phyloP scores from a whole-genome alignment of 2,113 vertebrate genomes.

The Callithrix jacchus region DNA sequence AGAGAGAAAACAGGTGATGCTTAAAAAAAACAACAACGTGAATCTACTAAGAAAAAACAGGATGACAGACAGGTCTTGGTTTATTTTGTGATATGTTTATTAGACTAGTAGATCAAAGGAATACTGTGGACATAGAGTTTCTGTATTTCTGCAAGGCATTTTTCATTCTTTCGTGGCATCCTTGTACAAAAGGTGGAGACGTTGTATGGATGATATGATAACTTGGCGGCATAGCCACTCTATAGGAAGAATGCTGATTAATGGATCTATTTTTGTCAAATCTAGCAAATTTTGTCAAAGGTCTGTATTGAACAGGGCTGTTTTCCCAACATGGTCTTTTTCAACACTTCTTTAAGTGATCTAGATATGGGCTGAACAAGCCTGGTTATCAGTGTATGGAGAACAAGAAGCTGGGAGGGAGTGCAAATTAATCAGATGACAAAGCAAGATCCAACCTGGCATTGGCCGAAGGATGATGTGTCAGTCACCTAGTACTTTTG shows the following conservation, averaged over 20 bases:
- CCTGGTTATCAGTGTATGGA: not conserved
- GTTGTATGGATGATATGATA: constrained; percentile 1
- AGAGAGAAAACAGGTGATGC: not conserved
- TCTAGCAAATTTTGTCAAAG: constrained; percentile 26
- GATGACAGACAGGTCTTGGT: not conserved
- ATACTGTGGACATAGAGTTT: not conserved
- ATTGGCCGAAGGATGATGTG: not conserved
- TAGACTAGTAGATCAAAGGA: constrained; percentile 37
- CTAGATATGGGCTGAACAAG: not conserved
- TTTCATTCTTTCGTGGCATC: constrained; percentile 45
- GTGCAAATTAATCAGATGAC: constrained; percentile 23
- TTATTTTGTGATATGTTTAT: constrained; percentile 39
- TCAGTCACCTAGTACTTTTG: constrained; percentile 30
- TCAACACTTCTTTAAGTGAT: not conserved
- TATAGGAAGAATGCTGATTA: constrained; percentile 25
- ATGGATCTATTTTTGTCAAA: constrained; percentile 37
- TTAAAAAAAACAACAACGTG: constrained; percentile 27
- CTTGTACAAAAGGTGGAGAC: constrained; percentile 14
- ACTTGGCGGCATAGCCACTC: not conserved
- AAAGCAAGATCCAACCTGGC: constrained; percentile 20
- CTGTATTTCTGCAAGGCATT: constrained; percentile 42
- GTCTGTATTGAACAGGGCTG: not conserved
- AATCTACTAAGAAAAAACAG: constrained; percentile 7
- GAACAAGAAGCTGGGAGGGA: constrained; percentile 17
- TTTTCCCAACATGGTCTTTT: constrained; percentile 47